Evolutionary conservation across 2,797 vertebrate species (phyloP), one percentile per base, ranked within the genome.

Genomic region (Potorous gilbertii): DNA sequence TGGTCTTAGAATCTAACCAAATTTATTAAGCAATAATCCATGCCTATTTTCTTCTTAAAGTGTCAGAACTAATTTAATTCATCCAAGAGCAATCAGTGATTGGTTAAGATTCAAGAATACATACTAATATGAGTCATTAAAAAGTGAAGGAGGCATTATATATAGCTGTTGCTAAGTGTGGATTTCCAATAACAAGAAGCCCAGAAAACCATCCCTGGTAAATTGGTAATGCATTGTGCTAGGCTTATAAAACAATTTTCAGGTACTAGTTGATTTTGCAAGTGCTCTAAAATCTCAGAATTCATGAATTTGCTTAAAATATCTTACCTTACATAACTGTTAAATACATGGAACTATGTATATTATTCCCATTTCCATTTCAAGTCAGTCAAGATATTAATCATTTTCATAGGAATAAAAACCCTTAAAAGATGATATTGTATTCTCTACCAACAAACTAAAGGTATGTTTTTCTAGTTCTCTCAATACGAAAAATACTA

Each of bases 81-180:
- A 92, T 31, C 57, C 89, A 95, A 94, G 91, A 50, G 56, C 90
- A 90, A 95, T 91, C 90, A 96, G 95, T 57, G 95, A 81, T 57
- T 81, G 95, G 59, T 46, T 96, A 97, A 97, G 96, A 93, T 92
- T 95, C 87, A 97, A 96, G 92, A 54, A 92, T 59, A 56, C 55
- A 92, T 59, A 56, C 54, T 94, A 94, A 93, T 40, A 92, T 2
- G 34, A 94, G 56, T 96, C 93, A 24, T 94, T 97, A 96, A 91
- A 95, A 96, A 95, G 93, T 90, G 40, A 96, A 90, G 31, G 95
- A 18, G 40, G 94, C 56, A 96, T 90, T 94, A 66, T 56, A 96
- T 14, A 96, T 90, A 93, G 40, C 55, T 94, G 29, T 91, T 55
- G 1, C 62, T 90, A 96, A 96, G 55, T 87, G 74, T 87, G 74